phyloP scores from a whole-genome alignment of 2,888 invertebrate genomes.

The Rhingia rostrata region DNA sequence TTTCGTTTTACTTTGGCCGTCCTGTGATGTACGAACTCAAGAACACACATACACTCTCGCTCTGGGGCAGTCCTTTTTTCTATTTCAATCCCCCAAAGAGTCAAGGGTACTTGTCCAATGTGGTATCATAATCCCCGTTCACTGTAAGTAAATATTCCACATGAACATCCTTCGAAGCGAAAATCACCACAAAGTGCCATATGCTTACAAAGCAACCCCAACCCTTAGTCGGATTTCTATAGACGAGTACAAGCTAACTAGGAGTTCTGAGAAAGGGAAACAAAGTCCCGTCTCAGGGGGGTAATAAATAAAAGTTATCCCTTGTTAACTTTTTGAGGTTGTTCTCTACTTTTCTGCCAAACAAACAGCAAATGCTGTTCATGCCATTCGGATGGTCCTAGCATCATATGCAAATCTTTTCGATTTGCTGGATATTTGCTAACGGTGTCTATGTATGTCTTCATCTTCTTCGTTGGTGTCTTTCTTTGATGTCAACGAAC shows the following conservation, averaged over 20 bases:
- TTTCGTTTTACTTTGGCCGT: constrained; percentile 34
- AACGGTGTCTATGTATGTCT: constrained; percentile 6
- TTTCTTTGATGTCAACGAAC: constrained; percentile 18
- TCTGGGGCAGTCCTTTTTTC: constrained; percentile 35
- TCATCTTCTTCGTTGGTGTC: background rate
- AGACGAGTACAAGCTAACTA: constrained; percentile 19
- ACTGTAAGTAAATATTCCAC: constrained; percentile 37
- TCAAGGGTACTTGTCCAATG: constrained; percentile 56
- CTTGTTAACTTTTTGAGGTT: constrained; percentile 72
- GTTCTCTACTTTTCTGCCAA: constrained; percentile 31
- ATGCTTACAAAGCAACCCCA: constrained; percentile 60
- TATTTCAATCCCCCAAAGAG: constrained; percentile 55
- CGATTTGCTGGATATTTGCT: background rate
- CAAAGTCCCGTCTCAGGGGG: constrained; percentile 52
- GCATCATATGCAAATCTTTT: constrained; percentile 43
- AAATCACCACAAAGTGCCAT: constrained; percentile 61
- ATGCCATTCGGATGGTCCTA: constrained; percentile 18
- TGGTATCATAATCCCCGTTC: constrained; percentile 51
- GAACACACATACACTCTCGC: background rate
- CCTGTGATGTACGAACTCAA: constrained; percentile 1
- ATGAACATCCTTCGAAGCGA: constrained; percentile 35
- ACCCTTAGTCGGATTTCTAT: constrained; percentile 8
- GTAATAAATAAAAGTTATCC: constrained; percentile 74
- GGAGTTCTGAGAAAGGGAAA: constrained; percentile 32
- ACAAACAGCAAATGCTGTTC: constrained; percentile 26